Percentiles rank a stretch among this genome's conserved stretches.
Conservation (phyloP, 2,888 invertebrate species). For the Protophormia terraenovae region DNA sequence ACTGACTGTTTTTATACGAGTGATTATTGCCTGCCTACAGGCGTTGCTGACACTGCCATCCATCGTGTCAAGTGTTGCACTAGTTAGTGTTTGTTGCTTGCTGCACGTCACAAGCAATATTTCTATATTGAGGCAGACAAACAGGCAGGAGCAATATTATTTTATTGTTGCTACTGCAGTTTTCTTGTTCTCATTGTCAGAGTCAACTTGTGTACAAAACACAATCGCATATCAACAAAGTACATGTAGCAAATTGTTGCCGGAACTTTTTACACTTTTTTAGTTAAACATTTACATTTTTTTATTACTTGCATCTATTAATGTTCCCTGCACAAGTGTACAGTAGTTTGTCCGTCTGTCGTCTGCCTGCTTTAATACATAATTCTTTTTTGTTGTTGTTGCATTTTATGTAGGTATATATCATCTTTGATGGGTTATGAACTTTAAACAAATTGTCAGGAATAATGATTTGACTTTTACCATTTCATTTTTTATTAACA, state of each 20-base stretch:
- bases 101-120: conserved; percentile 38
- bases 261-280: conserved; percentile 44
- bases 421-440: conserved; percentile 42
- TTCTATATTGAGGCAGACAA: conserved; percentile 43
- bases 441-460: conserved; percentile 39
- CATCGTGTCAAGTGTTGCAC: conserved; percentile 54
- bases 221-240: neutral
- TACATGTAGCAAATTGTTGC: conserved; percentile 52
- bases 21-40: conserved; percentile 40
- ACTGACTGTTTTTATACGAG: neutral
- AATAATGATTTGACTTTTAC: conserved; percentile 35
- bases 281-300: conserved; percentile 11
- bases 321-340: neutral
- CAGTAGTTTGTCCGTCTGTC: neutral
- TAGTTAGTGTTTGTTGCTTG: conserved; percentile 9
- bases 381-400: neutral
- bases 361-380: neutral
- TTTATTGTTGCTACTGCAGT: neutral
- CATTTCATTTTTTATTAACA: neutral
- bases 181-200: conserved; percentile 41
- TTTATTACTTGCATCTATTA: neutral
- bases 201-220: conserved; percentile 38
- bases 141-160: conserved; percentile 31
- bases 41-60: conserved; percentile 53
- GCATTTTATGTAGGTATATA: neutral